Evolutionary conservation across 2,797 vertebrate species (phyloP).

Genomic region (Graptemys geographica): DNA sequence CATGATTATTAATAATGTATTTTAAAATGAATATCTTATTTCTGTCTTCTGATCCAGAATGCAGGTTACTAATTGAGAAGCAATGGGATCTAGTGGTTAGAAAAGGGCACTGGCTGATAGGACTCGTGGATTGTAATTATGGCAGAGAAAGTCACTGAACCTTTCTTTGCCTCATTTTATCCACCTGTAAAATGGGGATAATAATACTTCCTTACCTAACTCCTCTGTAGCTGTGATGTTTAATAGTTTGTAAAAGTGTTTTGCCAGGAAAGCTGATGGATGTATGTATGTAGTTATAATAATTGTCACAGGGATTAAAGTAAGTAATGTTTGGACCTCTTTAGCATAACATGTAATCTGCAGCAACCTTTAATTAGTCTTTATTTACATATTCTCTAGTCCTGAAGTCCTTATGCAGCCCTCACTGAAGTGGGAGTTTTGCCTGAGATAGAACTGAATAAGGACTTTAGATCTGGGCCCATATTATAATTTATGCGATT

Average conservation of each 20-base stretch:
- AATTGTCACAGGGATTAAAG: too few species aligned
- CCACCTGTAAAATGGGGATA: background rate
- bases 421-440: background rate
- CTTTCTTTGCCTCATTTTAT: background rate
- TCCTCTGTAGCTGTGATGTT: background rate
- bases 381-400: background rate
- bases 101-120: background rate
- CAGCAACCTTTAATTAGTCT: background rate
- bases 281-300: rapidly evolving
- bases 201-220: background rate
- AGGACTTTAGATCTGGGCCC: background rate
- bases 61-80: background rate
- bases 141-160: background rate
- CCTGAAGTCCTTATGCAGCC: background rate
- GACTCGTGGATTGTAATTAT: background rate
- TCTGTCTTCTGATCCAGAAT: background rate
- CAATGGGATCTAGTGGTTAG: background rate
- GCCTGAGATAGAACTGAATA: background rate
- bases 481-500: constrained; percentile 5
- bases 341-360: background rate
- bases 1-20: background rate
- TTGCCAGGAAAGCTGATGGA: background rate
- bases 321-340: background rate
- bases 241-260: background rate
- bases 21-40: background rate